phyloP scores from a whole-genome alignment of 2,113 vertebrate species.

The Oceanodroma tethys region DNA sequence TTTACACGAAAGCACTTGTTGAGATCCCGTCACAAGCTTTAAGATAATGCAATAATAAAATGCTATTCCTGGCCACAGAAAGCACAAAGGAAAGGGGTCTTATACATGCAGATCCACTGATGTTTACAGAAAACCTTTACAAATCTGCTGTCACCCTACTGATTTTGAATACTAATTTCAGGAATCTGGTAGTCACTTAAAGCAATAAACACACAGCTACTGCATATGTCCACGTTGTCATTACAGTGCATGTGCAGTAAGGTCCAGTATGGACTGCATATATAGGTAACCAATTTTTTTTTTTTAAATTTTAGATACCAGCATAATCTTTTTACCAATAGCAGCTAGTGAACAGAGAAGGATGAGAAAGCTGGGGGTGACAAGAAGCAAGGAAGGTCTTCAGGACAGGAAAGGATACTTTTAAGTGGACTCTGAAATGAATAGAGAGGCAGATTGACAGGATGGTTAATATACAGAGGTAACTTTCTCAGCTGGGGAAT shows the following conservation, averaged over 20 bases:
- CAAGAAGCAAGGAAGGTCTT: background rate
- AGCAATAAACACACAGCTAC: background rate
- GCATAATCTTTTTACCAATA: background rate
- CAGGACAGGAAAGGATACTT: background rate
- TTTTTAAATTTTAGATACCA: background rate
- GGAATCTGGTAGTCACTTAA: background rate
- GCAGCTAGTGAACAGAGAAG: background rate
- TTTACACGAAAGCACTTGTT: background rate
- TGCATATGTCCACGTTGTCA: background rate
- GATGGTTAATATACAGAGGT: background rate
- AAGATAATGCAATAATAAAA: background rate
- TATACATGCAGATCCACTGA: background rate
- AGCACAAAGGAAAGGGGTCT: background rate
- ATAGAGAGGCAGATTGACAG: background rate
- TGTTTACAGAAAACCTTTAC: background rate
- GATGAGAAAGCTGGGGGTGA: background rate
- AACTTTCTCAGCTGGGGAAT: background rate
- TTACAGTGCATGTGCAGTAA: background rate
- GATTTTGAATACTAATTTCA: background rate
- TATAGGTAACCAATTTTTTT: background rate
- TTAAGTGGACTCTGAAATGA: background rate
- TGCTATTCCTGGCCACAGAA: background rate
- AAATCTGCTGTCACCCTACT: background rate
- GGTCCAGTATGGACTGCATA: background rate
- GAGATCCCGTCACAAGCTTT: background rate